Evolutionary conservation across 2,113 vertebrate species (phyloP).

Genomic region (Aegithalos caudatus): DNA sequence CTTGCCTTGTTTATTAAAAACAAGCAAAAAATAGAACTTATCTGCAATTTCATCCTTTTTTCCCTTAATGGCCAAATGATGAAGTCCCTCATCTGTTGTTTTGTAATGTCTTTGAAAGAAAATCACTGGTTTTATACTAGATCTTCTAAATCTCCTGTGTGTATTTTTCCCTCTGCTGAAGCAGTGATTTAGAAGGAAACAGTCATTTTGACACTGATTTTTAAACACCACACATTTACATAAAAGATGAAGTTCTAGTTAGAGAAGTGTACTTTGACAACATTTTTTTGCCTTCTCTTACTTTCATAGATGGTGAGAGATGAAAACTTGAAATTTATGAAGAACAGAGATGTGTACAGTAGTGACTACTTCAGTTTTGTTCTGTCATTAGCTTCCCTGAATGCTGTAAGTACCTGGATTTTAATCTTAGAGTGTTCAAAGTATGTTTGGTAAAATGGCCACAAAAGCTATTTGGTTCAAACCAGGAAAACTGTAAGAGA

Average conservation of each 20-base stretch:
- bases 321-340: slow-evolving; percentile 99
- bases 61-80: neutral
- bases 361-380: slow-evolving; percentile 99
- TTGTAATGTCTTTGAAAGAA: neutral
- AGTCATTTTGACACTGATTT: neutral
- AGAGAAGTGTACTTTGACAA: neutral
- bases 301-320: slow-evolving; percentile 90
- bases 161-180: neutral
- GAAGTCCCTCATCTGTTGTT: neutral
- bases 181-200: neutral
- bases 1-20: neutral
- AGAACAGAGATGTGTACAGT: slow-evolving; percentile 97
- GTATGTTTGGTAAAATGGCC: neutral
- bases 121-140: neutral
- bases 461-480: neutral
- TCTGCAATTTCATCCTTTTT: neutral
- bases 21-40: neutral
- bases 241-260: neutral
- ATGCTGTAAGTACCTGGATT: slow-evolving; percentile 81
- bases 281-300: neutral
- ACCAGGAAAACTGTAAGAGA: neutral
- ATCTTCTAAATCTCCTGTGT: neutral
- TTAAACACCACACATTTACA: neutral
- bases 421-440: neutral
- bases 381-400: slow-evolving; percentile 91